A percentile compares a stretch with the other conserved stretches of the same genome.
phyloP scores from a whole-genome alignment of 2,888 invertebrate genomes.

The Drosophila paranaensis region DNA sequence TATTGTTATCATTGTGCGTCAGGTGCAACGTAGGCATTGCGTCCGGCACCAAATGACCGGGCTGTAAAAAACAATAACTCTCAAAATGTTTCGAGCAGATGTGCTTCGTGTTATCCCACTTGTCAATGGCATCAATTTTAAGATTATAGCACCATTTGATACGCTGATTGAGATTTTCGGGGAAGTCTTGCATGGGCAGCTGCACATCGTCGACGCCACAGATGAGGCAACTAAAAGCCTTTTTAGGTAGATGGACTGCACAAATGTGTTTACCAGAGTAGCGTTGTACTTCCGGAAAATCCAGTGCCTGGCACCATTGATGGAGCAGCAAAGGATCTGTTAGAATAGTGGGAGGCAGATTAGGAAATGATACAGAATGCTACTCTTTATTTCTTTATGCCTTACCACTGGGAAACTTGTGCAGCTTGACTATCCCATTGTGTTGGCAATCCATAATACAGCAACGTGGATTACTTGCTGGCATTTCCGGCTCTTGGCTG shows the following conservation, averaged over 20 bases:
- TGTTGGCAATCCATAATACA: constrained; percentile 55
- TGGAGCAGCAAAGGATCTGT: constrained; percentile 54
- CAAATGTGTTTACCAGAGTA: constrained; percentile 53
- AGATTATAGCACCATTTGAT: constrained; percentile 74
- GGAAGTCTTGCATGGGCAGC: constrained; percentile 63
- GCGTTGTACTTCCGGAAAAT: constrained; percentile 40
- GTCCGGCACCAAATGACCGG: constrained; percentile 63
- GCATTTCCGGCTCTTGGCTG: not conserved
- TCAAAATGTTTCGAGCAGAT: constrained; percentile 77
- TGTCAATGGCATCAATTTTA: constrained; percentile 63
- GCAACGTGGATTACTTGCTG: constrained; percentile 43
- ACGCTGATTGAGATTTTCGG: constrained; percentile 63
- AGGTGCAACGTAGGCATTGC: constrained; percentile 78
- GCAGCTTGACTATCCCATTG: constrained; percentile 44
- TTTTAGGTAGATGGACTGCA: constrained; percentile 52
- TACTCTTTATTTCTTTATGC: not conserved
- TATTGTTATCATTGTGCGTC: constrained; percentile 71
- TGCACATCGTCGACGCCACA: constrained; percentile 49
- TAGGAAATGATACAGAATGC: not conserved
- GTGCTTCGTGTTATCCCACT: constrained; percentile 62
- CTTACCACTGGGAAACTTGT: constrained; percentile 70
- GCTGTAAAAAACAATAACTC: constrained; percentile 53
- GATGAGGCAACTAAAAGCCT: constrained; percentile 53
- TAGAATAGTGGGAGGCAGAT: not conserved
- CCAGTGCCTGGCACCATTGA: constrained; percentile 64